phyloP scores from a whole-genome alignment of 1,140 invertebrate species.

The Drosophila nasuta region DNA sequence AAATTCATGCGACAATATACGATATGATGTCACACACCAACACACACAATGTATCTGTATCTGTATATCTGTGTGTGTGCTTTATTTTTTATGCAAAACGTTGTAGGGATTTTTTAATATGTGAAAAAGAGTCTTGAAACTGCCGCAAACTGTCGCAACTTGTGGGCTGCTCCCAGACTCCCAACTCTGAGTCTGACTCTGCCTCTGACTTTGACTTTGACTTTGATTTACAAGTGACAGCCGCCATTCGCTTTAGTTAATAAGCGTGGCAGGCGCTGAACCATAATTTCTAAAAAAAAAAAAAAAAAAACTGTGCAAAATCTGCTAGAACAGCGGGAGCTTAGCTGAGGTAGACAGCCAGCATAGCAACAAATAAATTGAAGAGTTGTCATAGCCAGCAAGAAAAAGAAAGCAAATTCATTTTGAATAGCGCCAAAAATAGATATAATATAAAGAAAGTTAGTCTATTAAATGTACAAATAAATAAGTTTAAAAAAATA shows the following conservation, averaged over 20 bases:
- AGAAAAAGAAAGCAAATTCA: not conserved
- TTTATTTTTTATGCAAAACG: conserved; percentile 82
- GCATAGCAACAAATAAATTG: conserved; percentile 5
- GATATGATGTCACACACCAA: conserved; percentile 69
- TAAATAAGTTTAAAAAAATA: too few species aligned
- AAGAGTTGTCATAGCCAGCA: not conserved
- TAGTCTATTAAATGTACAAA: too few species aligned
- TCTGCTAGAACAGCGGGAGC: not conserved
- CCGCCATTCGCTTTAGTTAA: conserved; percentile 68
- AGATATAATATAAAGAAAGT: too few species aligned
- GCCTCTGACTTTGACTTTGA: not conserved
- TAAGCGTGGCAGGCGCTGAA: conserved; percentile 56
- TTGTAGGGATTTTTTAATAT: conserved; percentile 80
- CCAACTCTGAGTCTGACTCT: not conserved
- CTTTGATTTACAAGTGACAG: conserved; percentile 72
- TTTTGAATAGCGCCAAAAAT: too few species aligned
- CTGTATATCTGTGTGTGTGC: conserved; percentile 41
- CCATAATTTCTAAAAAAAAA: conserved; percentile 25
- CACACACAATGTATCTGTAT: not conserved
- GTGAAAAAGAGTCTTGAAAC: conserved; percentile 71
- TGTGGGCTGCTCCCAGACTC: conserved; percentile 21
- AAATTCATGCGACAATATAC: conserved; percentile 83
- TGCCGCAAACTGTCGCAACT: conserved; percentile 35
- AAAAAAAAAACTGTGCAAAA: not conserved
- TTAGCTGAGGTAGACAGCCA: not conserved